Evolutionary conservation across 2,888 invertebrate species (phyloP).

Genomic region (Physocephala rufipes): DNA sequence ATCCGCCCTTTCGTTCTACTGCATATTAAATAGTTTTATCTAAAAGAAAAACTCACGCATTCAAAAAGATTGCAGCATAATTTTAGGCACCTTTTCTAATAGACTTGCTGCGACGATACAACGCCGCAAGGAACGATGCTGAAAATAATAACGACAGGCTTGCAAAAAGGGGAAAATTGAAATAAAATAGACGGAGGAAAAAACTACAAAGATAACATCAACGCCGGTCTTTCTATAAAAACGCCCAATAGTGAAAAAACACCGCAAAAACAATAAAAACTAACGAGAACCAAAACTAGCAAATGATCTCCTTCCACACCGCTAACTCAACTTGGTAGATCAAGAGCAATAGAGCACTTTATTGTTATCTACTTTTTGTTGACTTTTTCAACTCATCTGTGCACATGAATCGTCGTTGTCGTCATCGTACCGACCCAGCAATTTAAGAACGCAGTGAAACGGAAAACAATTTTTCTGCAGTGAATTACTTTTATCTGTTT

Average conservation of each 20-base stretch:
- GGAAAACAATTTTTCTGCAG: slow-evolving; percentile 4
- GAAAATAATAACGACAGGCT: slow-evolving; percentile 45
- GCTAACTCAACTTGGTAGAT: too few relatives aligned
- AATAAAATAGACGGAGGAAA: slow-evolving; percentile 43
- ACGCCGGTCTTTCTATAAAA: background rate
- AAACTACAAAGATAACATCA: slow-evolving; percentile 51
- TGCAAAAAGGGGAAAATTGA: slow-evolving; percentile 39
- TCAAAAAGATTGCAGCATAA: slow-evolving; percentile 29
- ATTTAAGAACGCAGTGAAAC: background rate
- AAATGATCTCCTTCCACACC: background rate
- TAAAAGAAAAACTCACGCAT: background rate
- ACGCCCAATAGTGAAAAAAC: slow-evolving; percentile 4
- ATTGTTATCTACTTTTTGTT: slow-evolving; percentile 39
- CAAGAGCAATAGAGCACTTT: slow-evolving; percentile 36
- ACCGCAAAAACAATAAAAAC: background rate
- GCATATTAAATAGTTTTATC: too few relatives aligned
- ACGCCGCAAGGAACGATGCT: background rate
- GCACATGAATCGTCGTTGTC: background rate
- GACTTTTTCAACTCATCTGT: background rate
- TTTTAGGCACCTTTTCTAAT: slow-evolving; percentile 39
- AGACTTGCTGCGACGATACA: slow-evolving; percentile 20
- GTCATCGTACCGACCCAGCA: background rate
- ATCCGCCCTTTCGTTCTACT: background rate
- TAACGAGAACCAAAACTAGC: background rate
- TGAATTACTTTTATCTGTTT: background rate